Conservation (phyloP, 2,113 vertebrate species). For the Zapornia atra region DNA sequence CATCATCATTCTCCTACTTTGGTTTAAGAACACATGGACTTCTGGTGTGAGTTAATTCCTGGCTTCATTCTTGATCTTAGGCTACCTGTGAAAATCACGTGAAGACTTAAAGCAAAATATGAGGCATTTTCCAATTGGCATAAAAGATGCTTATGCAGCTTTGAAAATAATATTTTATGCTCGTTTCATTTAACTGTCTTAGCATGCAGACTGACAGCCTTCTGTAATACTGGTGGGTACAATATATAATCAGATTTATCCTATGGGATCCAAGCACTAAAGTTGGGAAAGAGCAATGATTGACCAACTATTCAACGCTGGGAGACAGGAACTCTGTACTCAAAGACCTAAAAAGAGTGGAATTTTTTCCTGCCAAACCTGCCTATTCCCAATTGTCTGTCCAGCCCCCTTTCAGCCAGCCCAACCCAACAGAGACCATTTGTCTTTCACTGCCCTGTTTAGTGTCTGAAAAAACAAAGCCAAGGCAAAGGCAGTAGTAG, state of each 20-base stretch:
- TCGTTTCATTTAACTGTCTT: not conserved
- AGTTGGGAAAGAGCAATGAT: not conserved
- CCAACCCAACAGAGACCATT: not conserved
- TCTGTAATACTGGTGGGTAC: not conserved
- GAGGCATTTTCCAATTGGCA: not conserved
- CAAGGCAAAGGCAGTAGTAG: conserved; percentile 6
- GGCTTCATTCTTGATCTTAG: not conserved
- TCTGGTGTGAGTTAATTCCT: not conserved
- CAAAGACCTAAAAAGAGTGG: not conserved
- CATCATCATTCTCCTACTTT: not conserved
- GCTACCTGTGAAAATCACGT: not conserved
- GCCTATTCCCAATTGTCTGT: not conserved
- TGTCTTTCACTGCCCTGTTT: not conserved
- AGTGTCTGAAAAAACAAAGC: not conserved
- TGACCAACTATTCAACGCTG: not conserved
- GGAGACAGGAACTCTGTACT: not conserved
- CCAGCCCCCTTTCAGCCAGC: not conserved
- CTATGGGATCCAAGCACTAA: not conserved
- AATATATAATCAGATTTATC: not conserved
- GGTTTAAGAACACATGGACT: not conserved
- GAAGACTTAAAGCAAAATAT: not conserved
- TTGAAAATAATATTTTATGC: not conserved
- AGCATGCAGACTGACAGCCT: not conserved
- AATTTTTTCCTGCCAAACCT: not conserved
- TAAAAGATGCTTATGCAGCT: not conserved